Evolutionary conservation across 2,888 invertebrate genomes (phyloP).

Genomic region (Diarsia brunnea): DNA sequence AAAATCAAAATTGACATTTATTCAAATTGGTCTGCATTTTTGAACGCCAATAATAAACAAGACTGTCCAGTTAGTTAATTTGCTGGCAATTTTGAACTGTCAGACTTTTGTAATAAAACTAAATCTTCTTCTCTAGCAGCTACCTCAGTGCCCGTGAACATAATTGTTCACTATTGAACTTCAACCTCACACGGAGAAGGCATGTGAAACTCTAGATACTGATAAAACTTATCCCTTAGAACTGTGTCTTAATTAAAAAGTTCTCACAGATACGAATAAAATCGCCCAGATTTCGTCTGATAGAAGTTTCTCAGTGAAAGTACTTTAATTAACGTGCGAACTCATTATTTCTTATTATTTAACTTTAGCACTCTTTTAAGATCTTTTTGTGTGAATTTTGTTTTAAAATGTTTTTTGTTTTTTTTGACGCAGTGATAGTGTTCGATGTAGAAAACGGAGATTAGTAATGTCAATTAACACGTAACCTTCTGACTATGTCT

Average conservation of each 20-base stretch:
- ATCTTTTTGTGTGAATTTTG: constrained; percentile 30
- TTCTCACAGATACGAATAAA: constrained; percentile 69
- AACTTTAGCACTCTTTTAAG: constrained; percentile 54
- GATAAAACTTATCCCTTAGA: constrained; percentile 54
- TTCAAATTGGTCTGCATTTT: neutral
- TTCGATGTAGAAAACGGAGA: too few species aligned
- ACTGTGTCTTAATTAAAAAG: constrained; percentile 73
- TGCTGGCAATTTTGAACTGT: neutral
- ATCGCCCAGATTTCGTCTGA: constrained; percentile 66
- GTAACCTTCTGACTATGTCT: too few species aligned
- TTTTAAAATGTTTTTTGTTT: constrained; percentile 13
- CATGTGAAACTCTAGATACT: constrained; percentile 42
- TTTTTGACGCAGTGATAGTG: neutral
- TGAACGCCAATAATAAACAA: neutral
- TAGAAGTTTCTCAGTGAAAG: constrained; percentile 67
- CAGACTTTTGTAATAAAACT: neutral
- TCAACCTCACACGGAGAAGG: constrained; percentile 20
- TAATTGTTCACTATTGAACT: constrained; percentile 27
- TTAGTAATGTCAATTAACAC: too few species aligned
- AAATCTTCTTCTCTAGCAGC: neutral
- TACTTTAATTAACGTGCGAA: constrained; percentile 72
- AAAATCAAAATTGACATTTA: neutral
- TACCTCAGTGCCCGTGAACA: neutral
- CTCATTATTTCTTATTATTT: constrained; percentile 74
- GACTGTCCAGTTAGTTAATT: neutral